Conservation (phyloP, 1,140 invertebrate species). For the Calephelis virginiensis region DNA sequence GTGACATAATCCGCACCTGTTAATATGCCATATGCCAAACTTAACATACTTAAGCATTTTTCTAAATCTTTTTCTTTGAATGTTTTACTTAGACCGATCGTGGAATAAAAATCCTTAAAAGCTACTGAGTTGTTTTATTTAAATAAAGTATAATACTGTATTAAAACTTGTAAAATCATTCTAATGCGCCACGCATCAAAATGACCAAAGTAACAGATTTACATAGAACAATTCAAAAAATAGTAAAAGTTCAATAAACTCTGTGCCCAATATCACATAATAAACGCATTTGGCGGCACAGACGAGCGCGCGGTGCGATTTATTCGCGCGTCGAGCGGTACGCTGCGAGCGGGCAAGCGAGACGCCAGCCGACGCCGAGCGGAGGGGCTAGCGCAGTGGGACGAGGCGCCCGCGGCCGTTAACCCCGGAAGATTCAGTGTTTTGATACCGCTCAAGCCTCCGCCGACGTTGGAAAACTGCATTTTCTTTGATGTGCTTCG, state of each 20-base stretch:
- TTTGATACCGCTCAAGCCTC: conserved; percentile 75
- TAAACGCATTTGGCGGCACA: conserved; percentile 70
- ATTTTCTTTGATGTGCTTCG: conserved; percentile 74
- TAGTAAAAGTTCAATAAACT: conserved; percentile 64
- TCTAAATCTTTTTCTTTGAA: no score
- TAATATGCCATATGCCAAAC: no score
- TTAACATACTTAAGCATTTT: no score
- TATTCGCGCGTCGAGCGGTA: conserved; percentile 50
- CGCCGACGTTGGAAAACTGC: conserved; percentile 67
- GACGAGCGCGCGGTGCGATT: conserved; percentile 58
- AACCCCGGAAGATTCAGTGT: conserved; percentile 77
- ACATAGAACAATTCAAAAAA: conserved; percentile 37
- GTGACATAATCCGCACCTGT: no score
- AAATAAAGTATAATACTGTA: background rate
- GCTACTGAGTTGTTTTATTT: background rate
- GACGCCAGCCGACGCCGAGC: conserved; percentile 49
- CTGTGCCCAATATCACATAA: conserved; percentile 66
- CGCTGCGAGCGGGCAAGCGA: conserved; percentile 38
- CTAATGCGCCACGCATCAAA: background rate
- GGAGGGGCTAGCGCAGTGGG: conserved; percentile 54
- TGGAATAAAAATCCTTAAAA: no score
- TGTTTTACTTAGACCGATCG: no score
- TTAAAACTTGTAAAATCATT: conserved; percentile 2
- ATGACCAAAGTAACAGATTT: background rate
- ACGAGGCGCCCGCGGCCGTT: conserved; percentile 60